Evolutionary conservation across 2,888 invertebrate species (phyloP).

Genomic region (Heliconius erato): DNA sequence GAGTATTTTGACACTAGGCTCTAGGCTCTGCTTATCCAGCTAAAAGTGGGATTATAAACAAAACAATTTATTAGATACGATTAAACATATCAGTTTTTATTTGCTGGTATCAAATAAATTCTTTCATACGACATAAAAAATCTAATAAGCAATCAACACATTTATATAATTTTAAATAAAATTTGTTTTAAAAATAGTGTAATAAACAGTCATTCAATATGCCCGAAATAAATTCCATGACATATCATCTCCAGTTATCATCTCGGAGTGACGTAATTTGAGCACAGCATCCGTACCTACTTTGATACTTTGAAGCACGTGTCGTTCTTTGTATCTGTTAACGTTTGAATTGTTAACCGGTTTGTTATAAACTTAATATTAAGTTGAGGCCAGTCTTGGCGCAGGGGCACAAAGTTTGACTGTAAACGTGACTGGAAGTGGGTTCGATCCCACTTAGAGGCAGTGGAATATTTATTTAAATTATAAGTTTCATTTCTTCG

Average conservation of each 20-base stretch:
- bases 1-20: background rate
- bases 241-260: slow-evolving; percentile 32
- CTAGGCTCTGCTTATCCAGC: background rate
- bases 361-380: background rate
- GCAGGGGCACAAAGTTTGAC: too few species aligned
- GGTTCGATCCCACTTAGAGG: too few species aligned
- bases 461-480: too few species aligned
- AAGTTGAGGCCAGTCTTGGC: background rate
- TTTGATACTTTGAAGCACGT: slow-evolving; percentile 18
- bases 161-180: background rate
- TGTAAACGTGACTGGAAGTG: too few species aligned
- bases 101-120: background rate
- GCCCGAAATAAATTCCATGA: slow-evolving; percentile 27
- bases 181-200: background rate
- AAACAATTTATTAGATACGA: background rate
- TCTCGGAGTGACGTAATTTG: slow-evolving; percentile 24
- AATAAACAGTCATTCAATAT: slow-evolving; percentile 6
- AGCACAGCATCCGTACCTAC: slow-evolving; percentile 35
- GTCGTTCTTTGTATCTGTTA: background rate
- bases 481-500: too few species aligned
- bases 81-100: too few species aligned
- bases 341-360: background rate
- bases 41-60: background rate
- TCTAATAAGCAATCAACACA: too few species aligned
- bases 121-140: background rate